Conservation (phyloP, 2,113 vertebrate genomes). For the Xiphorhynchus elegans region DNA sequence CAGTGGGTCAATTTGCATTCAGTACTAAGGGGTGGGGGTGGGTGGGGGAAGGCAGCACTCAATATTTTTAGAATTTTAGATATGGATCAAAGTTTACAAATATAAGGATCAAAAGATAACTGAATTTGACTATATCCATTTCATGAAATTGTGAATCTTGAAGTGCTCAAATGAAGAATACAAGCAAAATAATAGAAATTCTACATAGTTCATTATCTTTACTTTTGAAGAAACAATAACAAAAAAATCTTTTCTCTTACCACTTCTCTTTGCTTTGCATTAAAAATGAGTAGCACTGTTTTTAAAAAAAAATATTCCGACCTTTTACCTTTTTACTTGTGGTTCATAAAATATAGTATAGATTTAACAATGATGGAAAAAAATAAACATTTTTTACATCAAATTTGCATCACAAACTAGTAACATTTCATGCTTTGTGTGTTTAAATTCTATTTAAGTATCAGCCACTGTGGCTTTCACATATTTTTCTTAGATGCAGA, state of each 20-base stretch:
- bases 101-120: background rate
- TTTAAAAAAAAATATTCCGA: background rate
- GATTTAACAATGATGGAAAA: background rate
- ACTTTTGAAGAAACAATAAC: background rate
- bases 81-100: constrained; percentile 22
- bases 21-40: background rate
- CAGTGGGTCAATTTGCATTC: constrained; percentile 25
- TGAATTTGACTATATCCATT: background rate
- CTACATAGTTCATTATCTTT: background rate
- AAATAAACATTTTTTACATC: background rate
- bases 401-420: background rate
- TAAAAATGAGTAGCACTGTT: background rate
- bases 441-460: constrained; percentile 20
- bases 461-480: background rate
- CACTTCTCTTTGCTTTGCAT: background rate
- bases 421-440: background rate
- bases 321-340: background rate
- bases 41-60: background rate
- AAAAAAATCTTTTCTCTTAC: background rate
- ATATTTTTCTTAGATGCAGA: constrained; percentile 8
- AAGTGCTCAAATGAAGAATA: background rate
- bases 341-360: background rate
- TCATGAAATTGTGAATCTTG: constrained; percentile 33
- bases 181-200: background rate
- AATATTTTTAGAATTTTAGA: background rate